These are phyloP conservation scores for Molorchus minor DNA, from an alignment of 2,888 invertebrate species.

Conservation along the genomic window DNA sequence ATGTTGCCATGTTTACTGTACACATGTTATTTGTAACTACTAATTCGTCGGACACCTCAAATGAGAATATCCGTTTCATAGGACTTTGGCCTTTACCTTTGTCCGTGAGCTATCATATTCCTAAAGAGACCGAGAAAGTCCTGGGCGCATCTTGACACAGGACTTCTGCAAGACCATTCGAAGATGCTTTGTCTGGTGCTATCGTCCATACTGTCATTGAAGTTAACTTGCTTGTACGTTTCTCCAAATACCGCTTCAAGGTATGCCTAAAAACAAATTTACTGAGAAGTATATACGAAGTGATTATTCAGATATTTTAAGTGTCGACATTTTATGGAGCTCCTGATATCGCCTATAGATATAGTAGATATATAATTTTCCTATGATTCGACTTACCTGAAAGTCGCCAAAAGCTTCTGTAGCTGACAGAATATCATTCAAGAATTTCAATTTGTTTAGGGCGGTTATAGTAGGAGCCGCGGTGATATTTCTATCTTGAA, in stretches of 20 bases:
- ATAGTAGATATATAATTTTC: no score
- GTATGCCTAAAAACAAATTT: slow-evolving; percentile 61
- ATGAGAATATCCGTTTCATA: background rate
- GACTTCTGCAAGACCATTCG: slow-evolving; percentile 67
- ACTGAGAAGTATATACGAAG: no score
- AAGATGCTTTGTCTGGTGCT: slow-evolving; percentile 66
- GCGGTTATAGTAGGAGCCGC: slow-evolving; percentile 71
- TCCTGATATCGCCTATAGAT: no score
- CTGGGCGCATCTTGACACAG: slow-evolving; percentile 64
- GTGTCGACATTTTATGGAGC: no score
- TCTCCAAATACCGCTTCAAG: slow-evolving; percentile 63
- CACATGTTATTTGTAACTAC: no score
- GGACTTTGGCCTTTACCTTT: background rate
- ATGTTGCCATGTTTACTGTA: no score
- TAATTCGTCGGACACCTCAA: no score
- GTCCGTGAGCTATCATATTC: background rate
- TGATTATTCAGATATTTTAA: no score
- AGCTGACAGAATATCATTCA: slow-evolving; percentile 68
- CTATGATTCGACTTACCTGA: slow-evolving; percentile 65
- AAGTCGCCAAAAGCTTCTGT: slow-evolving; percentile 70
- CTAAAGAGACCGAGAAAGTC: slow-evolving; percentile 11
- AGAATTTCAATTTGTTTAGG: slow-evolving; percentile 67
- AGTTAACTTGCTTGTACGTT: slow-evolving; percentile 65
- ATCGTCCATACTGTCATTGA: slow-evolving; percentile 64
- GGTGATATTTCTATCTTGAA: slow-evolving; percentile 60